Evolutionary conservation across 2,888 invertebrate genomes (phyloP).

Genomic region (Tanytarsus gracilentus): DNA sequence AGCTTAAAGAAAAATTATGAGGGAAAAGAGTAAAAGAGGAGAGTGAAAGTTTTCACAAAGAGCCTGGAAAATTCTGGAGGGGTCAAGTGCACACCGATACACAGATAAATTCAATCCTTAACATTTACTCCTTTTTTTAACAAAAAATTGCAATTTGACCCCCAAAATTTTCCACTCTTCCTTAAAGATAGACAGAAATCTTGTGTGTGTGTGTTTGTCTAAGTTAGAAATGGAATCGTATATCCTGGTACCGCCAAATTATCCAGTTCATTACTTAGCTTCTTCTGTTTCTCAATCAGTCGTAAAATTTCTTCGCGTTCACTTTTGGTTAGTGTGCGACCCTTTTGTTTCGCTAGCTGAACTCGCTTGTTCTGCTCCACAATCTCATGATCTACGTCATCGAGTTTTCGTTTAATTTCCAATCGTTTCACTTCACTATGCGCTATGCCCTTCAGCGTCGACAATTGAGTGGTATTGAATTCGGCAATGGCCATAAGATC

Average conservation of each 20-base stretch:
- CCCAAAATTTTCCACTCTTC: background rate
- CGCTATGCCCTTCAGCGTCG: slow-evolving; percentile 58
- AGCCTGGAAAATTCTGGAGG: too few relatives aligned
- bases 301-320: slow-evolving; percentile 73
- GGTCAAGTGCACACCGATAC: too few relatives aligned
- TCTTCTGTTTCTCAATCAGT: slow-evolving; percentile 57
- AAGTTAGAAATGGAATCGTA: slow-evolving; percentile 15
- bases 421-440: slow-evolving; percentile 71
- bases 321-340: slow-evolving; percentile 65
- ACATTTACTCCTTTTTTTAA: too few relatives aligned
- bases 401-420: slow-evolving; percentile 66
- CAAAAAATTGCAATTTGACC: too few relatives aligned
- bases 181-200: background rate
- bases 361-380: slow-evolving; percentile 80
- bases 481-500: slow-evolving; percentile 67
- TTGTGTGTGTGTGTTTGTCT: background rate
- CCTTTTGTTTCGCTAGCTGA: slow-evolving; percentile 68
- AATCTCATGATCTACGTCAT: slow-evolving; percentile 62
- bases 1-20: too few relatives aligned
- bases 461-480: slow-evolving; percentile 69
- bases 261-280: slow-evolving; percentile 40
- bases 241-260: slow-evolving; percentile 31
- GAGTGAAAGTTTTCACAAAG: too few relatives aligned
- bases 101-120: too few relatives aligned
- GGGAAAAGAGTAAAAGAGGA: too few relatives aligned